These are phyloP conservation scores for Polymixis lichenea DNA, from an alignment of 2,888 invertebrate genomes.

Conservation along the genomic window DNA sequence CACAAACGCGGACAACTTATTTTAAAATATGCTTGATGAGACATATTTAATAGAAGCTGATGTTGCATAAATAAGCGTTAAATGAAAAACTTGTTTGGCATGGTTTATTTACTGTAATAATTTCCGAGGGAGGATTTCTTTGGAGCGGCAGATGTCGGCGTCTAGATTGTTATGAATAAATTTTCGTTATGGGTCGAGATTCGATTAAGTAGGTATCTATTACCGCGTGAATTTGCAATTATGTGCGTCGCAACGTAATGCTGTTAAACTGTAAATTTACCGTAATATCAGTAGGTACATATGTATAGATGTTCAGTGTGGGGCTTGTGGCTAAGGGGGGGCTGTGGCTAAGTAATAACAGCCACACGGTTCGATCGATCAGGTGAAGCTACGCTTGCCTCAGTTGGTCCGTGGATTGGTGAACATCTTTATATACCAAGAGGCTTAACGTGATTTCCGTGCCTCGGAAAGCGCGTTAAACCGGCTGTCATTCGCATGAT, in stretches of 20 bases:
- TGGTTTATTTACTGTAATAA: slow-evolving; percentile 56
- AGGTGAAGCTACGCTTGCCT: no score
- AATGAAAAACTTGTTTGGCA: slow-evolving; percentile 39
- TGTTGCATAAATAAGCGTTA: slow-evolving; percentile 54
- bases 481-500: no score
- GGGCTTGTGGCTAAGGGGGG: no score
- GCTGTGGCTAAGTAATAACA: no score
- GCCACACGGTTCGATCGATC: no score
- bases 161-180: slow-evolving; percentile 69
- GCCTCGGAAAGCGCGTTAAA: no score
- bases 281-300: slow-evolving; percentile 39
- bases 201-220: slow-evolving; percentile 70
- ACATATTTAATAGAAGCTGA: slow-evolving; percentile 53
- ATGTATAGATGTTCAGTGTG: not conserved
- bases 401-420: no score
- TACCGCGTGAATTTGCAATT: slow-evolving; percentile 65
- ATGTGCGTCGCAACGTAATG: slow-evolving; percentile 59
- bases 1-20: slow-evolving; percentile 27
- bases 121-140: slow-evolving; percentile 44
- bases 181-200: slow-evolving; percentile 74
- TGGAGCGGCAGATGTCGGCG: slow-evolving; percentile 42
- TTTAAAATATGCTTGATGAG: slow-evolving; percentile 58
- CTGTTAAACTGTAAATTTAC: slow-evolving; percentile 54
- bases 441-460: no score
- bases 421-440: no score